A percentile compares a stretch with the other conserved stretches of the same genome.
phyloP scores from a whole-genome alignment of 2,113 vertebrate species.

The Laticauda colubrina region DNA sequence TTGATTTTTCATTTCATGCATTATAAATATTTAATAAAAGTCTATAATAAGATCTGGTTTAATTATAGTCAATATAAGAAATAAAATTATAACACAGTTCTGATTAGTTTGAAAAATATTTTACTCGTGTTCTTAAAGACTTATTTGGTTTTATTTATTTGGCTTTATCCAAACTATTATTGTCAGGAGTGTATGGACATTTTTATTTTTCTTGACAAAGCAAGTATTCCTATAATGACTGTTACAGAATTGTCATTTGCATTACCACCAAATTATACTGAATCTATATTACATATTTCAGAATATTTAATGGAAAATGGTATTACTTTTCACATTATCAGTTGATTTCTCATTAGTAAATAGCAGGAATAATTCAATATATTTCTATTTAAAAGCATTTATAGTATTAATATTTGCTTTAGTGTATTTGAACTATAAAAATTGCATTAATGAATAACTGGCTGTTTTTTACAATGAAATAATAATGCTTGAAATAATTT shows the following conservation, averaged over 20 bases:
- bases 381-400: constrained; percentile 7
- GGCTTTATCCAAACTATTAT: constrained; percentile 4
- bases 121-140: background rate
- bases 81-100: background rate
- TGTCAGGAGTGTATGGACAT: background rate
- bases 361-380: background rate
- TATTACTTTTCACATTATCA: background rate
- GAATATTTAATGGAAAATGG: background rate
- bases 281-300: background rate
- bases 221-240: background rate
- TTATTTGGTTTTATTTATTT: background rate
- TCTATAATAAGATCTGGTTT: background rate
- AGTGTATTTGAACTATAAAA: background rate
- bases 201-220: background rate
- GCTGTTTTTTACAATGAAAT: constrained; percentile 4
- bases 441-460: background rate
- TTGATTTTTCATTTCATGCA: background rate
- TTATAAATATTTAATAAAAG: background rate
- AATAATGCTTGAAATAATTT: background rate
- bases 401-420: background rate
- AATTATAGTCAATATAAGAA: constrained; percentile 5
- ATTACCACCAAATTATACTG: background rate
- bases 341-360: background rate
- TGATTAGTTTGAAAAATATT: constrained; percentile 11
- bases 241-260: background rate